Percentiles rank a stretch among this genome's conserved stretches.
phyloP scores from a whole-genome alignment of 2,797 vertebrate genomes.

The Antennarius maculatus region DNA sequence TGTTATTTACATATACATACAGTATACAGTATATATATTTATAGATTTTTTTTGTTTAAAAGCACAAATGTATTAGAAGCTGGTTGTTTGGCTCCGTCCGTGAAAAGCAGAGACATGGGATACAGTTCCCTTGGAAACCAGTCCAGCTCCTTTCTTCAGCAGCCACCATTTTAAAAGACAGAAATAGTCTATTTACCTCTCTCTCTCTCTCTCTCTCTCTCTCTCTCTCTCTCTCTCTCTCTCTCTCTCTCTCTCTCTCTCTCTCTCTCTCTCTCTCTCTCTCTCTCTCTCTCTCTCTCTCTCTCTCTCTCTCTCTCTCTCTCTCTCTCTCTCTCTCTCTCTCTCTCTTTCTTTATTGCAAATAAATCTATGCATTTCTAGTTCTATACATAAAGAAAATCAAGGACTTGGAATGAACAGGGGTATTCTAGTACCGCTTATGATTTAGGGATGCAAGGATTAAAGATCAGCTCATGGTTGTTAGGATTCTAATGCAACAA shows the following conservation, averaged over 20 bases:
- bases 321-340: too few relatives aligned
- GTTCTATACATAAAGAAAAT: too few relatives aligned
- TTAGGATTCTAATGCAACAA: not conserved
- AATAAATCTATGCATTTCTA: too few relatives aligned
- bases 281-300: constrained; percentile 2
- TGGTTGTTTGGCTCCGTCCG: constrained; percentile 19
- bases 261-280: not conserved
- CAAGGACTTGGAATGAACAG: too few relatives aligned
- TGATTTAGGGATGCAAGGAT: not conserved
- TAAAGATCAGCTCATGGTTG: constrained; percentile 7
- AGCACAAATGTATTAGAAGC: not conserved
- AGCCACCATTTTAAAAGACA: constrained; percentile 72
- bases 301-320: not conserved
- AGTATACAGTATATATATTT: too few relatives aligned
- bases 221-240: too few relatives aligned
- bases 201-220: not conserved
- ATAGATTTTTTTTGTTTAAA: not conserved
- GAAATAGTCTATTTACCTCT: constrained; percentile 50
- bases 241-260: too few relatives aligned
- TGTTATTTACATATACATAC: not conserved
- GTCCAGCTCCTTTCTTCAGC: constrained; percentile 48
- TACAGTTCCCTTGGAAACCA: constrained; percentile 81
- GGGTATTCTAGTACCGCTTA: too few relatives aligned
- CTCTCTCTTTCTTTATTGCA: too few relatives aligned
- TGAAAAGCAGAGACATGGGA: constrained; percentile 43